These are phyloP conservation scores for Nephrocerus scutellatus DNA, from an alignment of 2,888 invertebrate species.

Conservation along the genomic window DNA sequence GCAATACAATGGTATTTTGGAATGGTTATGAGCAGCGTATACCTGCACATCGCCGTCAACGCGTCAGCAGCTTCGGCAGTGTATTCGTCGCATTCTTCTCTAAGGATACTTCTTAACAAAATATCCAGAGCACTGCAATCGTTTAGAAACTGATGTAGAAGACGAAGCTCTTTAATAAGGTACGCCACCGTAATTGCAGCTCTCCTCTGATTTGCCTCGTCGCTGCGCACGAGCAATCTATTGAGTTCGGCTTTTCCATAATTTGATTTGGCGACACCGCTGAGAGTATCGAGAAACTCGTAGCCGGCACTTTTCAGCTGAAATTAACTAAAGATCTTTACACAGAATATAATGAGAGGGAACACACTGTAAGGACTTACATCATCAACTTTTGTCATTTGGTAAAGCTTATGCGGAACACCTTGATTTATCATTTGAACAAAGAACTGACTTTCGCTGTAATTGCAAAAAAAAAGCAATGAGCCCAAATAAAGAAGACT, in stretches of 20 bases:
- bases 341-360: too few relatives aligned
- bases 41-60: conserved; percentile 39
- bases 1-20: too few relatives aligned
- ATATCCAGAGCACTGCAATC: conserved; percentile 41
- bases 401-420: conserved; percentile 40
- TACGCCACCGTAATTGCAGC: conserved; percentile 44
- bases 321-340: too few relatives aligned
- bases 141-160: conserved; percentile 41
- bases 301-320: conserved; percentile 39
- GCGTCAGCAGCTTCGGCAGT: conserved; percentile 42
- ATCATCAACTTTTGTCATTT: conserved; percentile 39
- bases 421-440: conserved; percentile 42
- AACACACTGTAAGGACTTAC: conserved; percentile 25
- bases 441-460: conserved; percentile 45
- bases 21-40: conserved; percentile 35
- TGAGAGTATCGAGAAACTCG: conserved; percentile 39
- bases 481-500: neutral
- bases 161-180: conserved; percentile 39
- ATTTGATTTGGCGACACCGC: conserved; percentile 45
- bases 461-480: conserved; percentile 8
- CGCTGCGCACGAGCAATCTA: conserved; percentile 39
- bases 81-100: conserved; percentile 33
- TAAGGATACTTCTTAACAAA: conserved; percentile 38
- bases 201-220: conserved; percentile 35
- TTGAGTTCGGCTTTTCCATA: conserved; percentile 46